phyloP scores from a whole-genome alignment of 2,113 vertebrate genomes.

The Falcunculus frontatus region DNA sequence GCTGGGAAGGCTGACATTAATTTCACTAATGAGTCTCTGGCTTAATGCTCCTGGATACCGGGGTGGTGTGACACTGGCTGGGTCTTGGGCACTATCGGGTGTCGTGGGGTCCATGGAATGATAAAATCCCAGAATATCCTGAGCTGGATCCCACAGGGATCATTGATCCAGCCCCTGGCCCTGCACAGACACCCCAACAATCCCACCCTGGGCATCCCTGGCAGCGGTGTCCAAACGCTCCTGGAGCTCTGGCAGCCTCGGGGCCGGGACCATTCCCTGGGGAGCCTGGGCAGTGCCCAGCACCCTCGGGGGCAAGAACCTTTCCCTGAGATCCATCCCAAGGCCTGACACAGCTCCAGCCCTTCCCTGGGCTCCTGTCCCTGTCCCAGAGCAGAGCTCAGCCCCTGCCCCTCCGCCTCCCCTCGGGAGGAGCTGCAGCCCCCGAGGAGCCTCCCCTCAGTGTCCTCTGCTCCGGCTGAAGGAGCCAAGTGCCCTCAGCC shows the following conservation, averaged over 20 bases:
- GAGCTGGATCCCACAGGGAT: neutral
- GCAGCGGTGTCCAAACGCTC: neutral
- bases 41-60: neutral
- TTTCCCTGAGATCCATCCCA: neutral
- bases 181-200: neutral
- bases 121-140: neutral
- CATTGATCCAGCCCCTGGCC: accelerated
- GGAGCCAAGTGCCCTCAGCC: too few species aligned
- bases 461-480: too few species aligned
- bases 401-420: too few species aligned
- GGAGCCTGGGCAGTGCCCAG: neutral
- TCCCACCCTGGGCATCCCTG: neutral
- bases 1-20: neutral
- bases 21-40: slow-evolving; percentile 5
- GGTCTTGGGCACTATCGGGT: neutral
- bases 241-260: neutral
- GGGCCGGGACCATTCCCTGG: neutral
- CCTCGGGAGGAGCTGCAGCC: too few species aligned
- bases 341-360: neutral
- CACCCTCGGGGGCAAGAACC: neutral
- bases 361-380: neutral
- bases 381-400: neutral
- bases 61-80: accelerated
- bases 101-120: neutral
- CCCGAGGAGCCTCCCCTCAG: too few species aligned